Evolutionary conservation across 2,797 vertebrate genomes (phyloP), one percentile per base, ranked within the genome.

Genomic region (Cercopithecus hamlyni): DNA sequence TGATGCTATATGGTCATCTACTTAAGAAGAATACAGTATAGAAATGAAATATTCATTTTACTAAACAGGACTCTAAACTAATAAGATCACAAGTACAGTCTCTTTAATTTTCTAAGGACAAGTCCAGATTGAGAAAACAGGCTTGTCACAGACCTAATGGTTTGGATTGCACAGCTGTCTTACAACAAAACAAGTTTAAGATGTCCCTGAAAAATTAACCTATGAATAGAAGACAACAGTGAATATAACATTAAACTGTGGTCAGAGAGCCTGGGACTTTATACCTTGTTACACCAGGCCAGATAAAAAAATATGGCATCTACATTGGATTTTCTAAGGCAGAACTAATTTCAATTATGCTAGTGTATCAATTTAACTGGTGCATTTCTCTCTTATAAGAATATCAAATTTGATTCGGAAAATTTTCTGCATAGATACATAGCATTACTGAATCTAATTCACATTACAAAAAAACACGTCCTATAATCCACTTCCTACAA

Each of bases 401-500:
- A 86, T 82, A 39, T 43, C 77, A 85, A 48, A 67, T 93, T 45
- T 95, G 73, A 96, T 85, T 84, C 17, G 19, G 33, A 96, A 94
- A 97, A 90, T 43, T 4, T 90, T 64, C n/a, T n/a, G 15, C 70
- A 88, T 17, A 91, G 20, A 94, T 72, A 90, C 8, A 97, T 52
- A 93, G 36, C 19, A 92, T 61, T 80, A 96, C 13, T 96, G 27
- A 97, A 87, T 92, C 48, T 91, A 86, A 89, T 77, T 82, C 83
- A 88, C 24, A 79, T 50, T 55, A 93, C n/a, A 87, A 93, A n/a
- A 64, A 67, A 67, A n/a, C 33, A 67, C 4, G 0, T n/a, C 61
- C 77, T 84, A 76, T 26, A n/a, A 2, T 73, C 57, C 64, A 72
- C 17, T 83, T 93, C 33, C 64, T 81, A 61, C 3, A 95, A 90